phyloP scores from a whole-genome alignment of 2,797 vertebrate genomes.

The Euphonia xanthogaster region DNA sequence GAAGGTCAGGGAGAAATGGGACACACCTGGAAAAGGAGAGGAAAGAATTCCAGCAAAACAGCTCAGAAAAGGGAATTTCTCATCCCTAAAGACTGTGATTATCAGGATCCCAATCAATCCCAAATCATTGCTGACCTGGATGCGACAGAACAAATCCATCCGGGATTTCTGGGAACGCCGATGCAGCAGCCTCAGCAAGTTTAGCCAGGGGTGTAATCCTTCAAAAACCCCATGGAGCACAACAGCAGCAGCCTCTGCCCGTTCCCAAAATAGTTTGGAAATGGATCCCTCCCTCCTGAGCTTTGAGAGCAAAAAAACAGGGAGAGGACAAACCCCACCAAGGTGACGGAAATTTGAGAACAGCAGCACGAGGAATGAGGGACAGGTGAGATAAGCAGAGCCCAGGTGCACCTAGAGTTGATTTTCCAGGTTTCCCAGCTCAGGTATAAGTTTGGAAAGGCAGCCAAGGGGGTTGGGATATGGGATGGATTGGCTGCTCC shows the following conservation, averaged over 20 bases:
- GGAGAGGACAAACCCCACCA: not conserved
- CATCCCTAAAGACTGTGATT: not conserved
- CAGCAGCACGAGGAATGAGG: not conserved
- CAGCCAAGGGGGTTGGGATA: not conserved
- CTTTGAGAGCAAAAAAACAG: not conserved
- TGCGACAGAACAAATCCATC: not conserved
- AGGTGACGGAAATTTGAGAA: not conserved
- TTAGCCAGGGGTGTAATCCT: not conserved
- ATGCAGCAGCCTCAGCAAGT: not conserved
- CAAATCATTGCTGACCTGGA: not conserved
- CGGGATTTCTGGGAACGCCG: not conserved
- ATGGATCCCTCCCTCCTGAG: not conserved
- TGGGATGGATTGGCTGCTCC: not conserved
- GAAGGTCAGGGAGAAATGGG: not conserved
- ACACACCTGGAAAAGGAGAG: not conserved
- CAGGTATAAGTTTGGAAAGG: not conserved
- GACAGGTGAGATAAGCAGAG: not conserved
- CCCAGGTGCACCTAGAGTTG: not conserved
- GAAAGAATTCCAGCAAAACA: not conserved
- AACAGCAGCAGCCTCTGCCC: not conserved
- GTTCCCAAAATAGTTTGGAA: not conserved
- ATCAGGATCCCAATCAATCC: not conserved
- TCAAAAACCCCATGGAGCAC: not conserved
- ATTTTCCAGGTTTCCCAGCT: not conserved
- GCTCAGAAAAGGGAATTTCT: not conserved